Percentiles rank a stretch among this genome's conserved stretches.
Evolutionary conservation across 2,888 invertebrate species (phyloP).

Genomic region (Carpatolechia fugitivella): DNA sequence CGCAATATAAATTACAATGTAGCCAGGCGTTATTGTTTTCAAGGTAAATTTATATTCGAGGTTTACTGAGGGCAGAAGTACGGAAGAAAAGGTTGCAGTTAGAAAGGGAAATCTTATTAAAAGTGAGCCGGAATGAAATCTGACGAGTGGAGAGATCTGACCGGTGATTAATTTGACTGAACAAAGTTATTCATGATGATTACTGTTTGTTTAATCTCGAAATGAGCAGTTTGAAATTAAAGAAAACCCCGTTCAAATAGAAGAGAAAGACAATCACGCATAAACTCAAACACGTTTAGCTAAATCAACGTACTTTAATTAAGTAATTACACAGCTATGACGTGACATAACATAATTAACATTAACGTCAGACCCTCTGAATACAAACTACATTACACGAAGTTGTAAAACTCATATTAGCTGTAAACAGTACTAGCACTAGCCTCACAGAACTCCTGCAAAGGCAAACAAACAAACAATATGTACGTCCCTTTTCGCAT

Average conservation of each 20-base stretch:
- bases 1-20: constrained; percentile 53
- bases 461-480: constrained; percentile 10
- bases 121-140: background rate
- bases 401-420: constrained; percentile 5
- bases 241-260: too few species aligned
- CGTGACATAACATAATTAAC: background rate
- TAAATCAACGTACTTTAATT: background rate
- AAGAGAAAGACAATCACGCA: too few species aligned
- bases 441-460: background rate
- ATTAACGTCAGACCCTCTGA: constrained; percentile 3
- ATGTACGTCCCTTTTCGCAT: constrained; percentile 20
- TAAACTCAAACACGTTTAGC: background rate
- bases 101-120: constrained; percentile 1
- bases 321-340: background rate
- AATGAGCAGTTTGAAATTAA: too few species aligned
- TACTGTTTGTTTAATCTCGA: background rate
- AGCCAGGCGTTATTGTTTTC: constrained; percentile 40
- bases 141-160: background rate
- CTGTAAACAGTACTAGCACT: constrained; percentile 7
- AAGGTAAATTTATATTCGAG: constrained; percentile 33
- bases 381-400: constrained; percentile 5
- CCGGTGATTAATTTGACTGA: background rate
- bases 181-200: background rate
- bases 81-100: constrained; percentile 2
- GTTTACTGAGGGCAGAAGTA: constrained; percentile 12